Evolutionary conservation across 2,113 vertebrate genomes (phyloP), one percentile per base, ranked within the genome.

Genomic region (Eidolon helvum): DNA sequence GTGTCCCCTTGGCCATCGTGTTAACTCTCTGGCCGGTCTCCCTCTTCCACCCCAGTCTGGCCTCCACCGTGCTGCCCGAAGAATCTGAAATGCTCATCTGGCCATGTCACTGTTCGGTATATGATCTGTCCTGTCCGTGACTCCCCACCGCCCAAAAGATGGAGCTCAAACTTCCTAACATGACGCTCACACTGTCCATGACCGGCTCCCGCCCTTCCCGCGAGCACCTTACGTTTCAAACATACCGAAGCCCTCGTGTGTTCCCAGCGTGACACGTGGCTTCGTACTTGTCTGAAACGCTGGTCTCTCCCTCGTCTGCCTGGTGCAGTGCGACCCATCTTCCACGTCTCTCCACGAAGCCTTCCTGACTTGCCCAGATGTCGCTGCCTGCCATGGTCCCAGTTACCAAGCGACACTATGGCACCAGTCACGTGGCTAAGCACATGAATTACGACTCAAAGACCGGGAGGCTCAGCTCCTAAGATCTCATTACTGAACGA

Each of bases 321-420:
- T 43, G 53, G 57, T 0, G 43, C 24, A 26, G 45, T 9, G 38
- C 65, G 61, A 21, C 10, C 43, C 53, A 33, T 48, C 66, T 19
- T 35, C 48, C 30, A 22, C 1, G 45, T 10, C 26, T 75, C 45
- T 55, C 43, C 38, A 4, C 0, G 40, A 75, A 75, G 28, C 5
- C 59, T 75, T 40, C 40, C 7, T 19, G 5, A 45, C 30, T 16
- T 38, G 50, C 35, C 61, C 21, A 65, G 53, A 59, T 71, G 5
- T 48, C 69, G 24, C 38, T 21, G 28, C 15, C 40, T 50, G 57
- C 28, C 72, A 68, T 1, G 4, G 66, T 48, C 19, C 22, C 30
- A 28, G 21, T 38, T 24, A 12, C 15, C 43, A 11, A 19, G 14
- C 1, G 2, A n/a, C 2, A 26, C 6, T 15, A 38, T 3, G 7